Evolutionary conservation across 2,113 vertebrate species (phyloP), one percentile per base, ranked within the genome.

Genomic region (Thomomys bottae): DNA sequence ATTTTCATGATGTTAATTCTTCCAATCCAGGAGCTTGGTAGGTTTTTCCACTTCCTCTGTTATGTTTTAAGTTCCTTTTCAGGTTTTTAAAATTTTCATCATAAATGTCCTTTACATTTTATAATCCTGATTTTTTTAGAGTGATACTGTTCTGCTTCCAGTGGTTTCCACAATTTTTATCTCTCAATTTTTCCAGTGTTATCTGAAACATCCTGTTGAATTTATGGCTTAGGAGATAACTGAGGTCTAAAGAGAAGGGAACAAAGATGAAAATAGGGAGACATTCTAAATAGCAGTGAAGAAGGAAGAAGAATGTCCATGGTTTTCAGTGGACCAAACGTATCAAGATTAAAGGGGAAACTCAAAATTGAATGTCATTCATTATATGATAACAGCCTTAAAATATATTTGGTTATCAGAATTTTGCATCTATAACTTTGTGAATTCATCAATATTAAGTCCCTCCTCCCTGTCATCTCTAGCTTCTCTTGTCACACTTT

Each of bases 301-400:
- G 42, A 73, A 7, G 28, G 14, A 84, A 45, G 3, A 80, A 9
- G 30, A 75, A 45, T 26, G 1, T 10, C 8, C 28, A 12, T 20
- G 10, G 8, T 84, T 49, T 77, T 40, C 8, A 36, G 11, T 23
- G 23, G 0, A 40, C 4, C 26, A 23, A 24, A 6, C 8, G 42
- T 11, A 8, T 57, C 26, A 61, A 85, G 4, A 8, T 59, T 49
- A 75, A n/a, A 85, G 7, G 4, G 32, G 21, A 3, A 73, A 36
- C 1, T 8, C 28, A 72, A 5, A 24, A 8, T 54, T 34, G 4
- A 26, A 1, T 38, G 21, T 1, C 14, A 9, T 4, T 4, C 3
- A 61, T 57, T 68, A 5, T 34, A 12, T 3, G 5, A 21, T 18
- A 76, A 57, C 20, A 26, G 18, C 30, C 9, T 21, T n/a, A 12